Percentiles rank a stretch among this genome's conserved stretches.
Evolutionary conservation across 2,113 vertebrate genomes (phyloP).

Genomic region (Ciconia maguari): DNA sequence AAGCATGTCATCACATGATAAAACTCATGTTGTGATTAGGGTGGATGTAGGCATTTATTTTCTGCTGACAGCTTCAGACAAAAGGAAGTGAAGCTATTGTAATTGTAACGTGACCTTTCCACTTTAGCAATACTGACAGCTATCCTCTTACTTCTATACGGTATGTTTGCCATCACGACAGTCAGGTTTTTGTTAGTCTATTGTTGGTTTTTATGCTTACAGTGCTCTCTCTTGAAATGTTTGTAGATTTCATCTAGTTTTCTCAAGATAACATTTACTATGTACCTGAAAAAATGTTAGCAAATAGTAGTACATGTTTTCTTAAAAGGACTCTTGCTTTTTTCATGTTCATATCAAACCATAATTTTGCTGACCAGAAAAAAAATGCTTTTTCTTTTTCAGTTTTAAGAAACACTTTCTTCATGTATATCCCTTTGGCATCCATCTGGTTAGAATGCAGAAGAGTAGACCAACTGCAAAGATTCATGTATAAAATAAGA

Average conservation of each 20-base stretch:
- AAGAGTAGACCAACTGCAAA: background rate
- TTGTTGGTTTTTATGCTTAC: slow-evolving; percentile 11
- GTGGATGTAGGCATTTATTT: slow-evolving; percentile 33
- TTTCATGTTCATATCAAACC: slow-evolving; percentile 3
- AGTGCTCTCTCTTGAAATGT: background rate
- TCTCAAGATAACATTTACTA: slow-evolving; percentile 41
- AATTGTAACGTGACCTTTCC: slow-evolving; percentile 41
- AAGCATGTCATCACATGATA: slow-evolving; percentile 9
- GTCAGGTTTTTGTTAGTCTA: background rate
- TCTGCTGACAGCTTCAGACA: slow-evolving; percentile 29
- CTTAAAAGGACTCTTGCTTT: background rate
- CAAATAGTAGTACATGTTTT: slow-evolving; percentile 7
- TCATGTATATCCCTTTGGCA: background rate
- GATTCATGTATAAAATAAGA: background rate
- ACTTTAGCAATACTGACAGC: slow-evolving; percentile 11
- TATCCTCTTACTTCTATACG: slow-evolving; percentile 1
- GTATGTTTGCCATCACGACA: background rate
- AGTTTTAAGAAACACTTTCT: background rate
- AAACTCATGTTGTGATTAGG: slow-evolving; percentile 16
- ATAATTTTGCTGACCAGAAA: background rate
- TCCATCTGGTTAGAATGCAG: background rate
- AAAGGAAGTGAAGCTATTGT: background rate
- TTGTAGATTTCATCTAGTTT: slow-evolving; percentile 35
- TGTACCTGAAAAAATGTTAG: slow-evolving; percentile 47
- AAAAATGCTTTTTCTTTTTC: background rate